Conservation (phyloP, 2,797 vertebrate genomes). For the Brachyrhaphis roseni region DNA sequence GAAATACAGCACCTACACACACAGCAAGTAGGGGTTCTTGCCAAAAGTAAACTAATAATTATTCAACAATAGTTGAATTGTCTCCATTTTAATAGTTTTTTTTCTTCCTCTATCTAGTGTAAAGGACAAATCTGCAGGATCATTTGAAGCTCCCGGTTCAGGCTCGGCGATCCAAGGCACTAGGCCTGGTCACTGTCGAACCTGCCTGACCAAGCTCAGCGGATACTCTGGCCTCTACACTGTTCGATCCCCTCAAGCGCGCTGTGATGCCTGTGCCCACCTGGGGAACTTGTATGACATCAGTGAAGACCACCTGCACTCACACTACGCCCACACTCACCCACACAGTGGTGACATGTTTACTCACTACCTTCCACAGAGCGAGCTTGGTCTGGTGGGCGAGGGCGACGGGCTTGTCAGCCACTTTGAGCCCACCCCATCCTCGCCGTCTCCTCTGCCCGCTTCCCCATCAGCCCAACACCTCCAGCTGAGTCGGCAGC, state of each 20-base stretch:
- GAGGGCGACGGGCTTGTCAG: slow-evolving; percentile 89
- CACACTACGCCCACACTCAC: slow-evolving; percentile 74
- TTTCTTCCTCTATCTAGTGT: slow-evolving; percentile 76
- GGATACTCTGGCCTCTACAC: slow-evolving; percentile 91
- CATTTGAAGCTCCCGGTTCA: slow-evolving; percentile 51
- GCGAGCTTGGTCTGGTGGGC: slow-evolving; percentile 78
- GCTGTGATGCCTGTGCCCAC: slow-evolving; percentile 91
- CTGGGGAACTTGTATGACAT: slow-evolving; percentile 96
- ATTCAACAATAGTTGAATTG: neutral
- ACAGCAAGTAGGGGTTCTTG: slow-evolving; percentile 70
- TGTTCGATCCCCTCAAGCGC: slow-evolving; percentile 90
- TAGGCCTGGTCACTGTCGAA: slow-evolving; percentile 91
- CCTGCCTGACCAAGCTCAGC: slow-evolving; percentile 93
- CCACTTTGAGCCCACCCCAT: slow-evolving; percentile 85
- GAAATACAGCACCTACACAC: slow-evolving; percentile 84
- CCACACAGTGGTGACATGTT: slow-evolving; percentile 78
- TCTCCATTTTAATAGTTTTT: slow-evolving; percentile 11
- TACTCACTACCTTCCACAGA: slow-evolving; percentile 82
- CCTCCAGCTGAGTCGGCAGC: slow-evolving; percentile 90
- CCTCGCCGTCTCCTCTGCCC: slow-evolving; percentile 68
- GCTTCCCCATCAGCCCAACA: slow-evolving; percentile 83
- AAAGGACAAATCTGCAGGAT: slow-evolving; percentile 74
- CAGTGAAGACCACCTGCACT: slow-evolving; percentile 94
- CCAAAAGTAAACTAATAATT: neutral
- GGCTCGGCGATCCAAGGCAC: slow-evolving; percentile 42